Percentiles rank a stretch among this genome's conserved stretches.
These are phyloP conservation scores for Lytechinus pictus DNA, from an alignment of 35 echinoderm and acorn worm species.

Conservation along the genomic window DNA sequence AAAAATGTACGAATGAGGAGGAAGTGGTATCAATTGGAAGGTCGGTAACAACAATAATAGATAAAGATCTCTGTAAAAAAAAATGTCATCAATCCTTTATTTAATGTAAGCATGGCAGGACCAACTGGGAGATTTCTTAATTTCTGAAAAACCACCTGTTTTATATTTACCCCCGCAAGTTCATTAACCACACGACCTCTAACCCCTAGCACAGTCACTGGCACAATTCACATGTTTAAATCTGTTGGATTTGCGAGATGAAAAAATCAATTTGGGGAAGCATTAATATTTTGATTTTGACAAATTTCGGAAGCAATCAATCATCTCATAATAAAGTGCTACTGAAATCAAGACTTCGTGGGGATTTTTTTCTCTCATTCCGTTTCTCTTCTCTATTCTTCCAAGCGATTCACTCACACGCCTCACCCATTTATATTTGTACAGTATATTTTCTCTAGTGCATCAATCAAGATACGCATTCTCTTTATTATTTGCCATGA, in stretches of 20 bases:
- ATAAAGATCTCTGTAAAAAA: neutral
- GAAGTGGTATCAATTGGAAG: neutral
- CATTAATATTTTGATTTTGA: constrained; percentile 20
- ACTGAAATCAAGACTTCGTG: neutral
- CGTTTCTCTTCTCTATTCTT: neutral
- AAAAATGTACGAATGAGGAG: neutral
- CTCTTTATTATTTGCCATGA: neutral
- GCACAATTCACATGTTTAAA: neutral
- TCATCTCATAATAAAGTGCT: neutral
- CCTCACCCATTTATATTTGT: neutral
- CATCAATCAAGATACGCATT: neutral
- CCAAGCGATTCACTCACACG: neutral
- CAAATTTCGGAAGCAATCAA: neutral
- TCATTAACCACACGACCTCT: constrained; percentile 1
- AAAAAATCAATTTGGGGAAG: neutral
- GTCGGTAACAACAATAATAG: neutral
- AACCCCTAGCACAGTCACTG: neutral
- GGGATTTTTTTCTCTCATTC: neutral
- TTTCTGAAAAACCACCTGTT: neutral
- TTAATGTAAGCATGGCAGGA: neutral
- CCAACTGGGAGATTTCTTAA: neutral
- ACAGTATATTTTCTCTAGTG: neutral
- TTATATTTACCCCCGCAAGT: neutral
- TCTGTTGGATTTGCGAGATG: neutral
- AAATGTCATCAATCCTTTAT: neutral